Percentiles rank a stretch among this genome's conserved stretches.
phyloP scores from a whole-genome alignment of 2,113 vertebrate genomes.

The Equus quagga region DNA sequence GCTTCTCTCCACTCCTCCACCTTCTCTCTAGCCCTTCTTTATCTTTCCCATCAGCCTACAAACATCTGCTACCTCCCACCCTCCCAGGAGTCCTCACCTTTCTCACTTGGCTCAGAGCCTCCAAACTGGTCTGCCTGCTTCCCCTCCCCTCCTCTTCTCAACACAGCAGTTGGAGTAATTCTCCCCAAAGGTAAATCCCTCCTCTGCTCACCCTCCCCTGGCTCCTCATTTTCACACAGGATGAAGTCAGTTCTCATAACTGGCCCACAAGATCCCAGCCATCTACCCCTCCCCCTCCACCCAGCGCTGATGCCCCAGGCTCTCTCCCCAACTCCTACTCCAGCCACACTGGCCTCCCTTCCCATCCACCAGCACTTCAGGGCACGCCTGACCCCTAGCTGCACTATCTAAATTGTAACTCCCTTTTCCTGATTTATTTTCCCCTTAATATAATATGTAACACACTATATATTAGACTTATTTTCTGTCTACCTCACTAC shows the following conservation, averaged over 20 bases:
- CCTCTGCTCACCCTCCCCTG: background rate
- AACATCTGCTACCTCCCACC: too few relatives aligned
- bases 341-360: background rate
- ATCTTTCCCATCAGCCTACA: background rate
- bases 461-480: fast-evolving
- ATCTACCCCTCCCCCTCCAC: too few relatives aligned
- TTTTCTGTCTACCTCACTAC: fast-evolving
- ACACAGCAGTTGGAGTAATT: background rate
- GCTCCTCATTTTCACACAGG: background rate
- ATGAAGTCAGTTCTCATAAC: too few relatives aligned
- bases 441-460: fast-evolving
- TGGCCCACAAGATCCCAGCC: background rate
- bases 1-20: background rate
- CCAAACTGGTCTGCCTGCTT: background rate
- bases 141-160: too few relatives aligned
- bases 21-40: background rate
- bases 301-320: background rate
- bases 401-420: background rate
- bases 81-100: background rate
- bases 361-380: background rate
- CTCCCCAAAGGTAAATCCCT: background rate
- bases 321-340: background rate
- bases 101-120: background rate
- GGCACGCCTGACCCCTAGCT: background rate
- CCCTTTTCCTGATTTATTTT: background rate